These are phyloP conservation scores for Batillaria attramentaria DNA, from an alignment of 1,140 invertebrate genomes.

Conservation along the genomic window DNA sequence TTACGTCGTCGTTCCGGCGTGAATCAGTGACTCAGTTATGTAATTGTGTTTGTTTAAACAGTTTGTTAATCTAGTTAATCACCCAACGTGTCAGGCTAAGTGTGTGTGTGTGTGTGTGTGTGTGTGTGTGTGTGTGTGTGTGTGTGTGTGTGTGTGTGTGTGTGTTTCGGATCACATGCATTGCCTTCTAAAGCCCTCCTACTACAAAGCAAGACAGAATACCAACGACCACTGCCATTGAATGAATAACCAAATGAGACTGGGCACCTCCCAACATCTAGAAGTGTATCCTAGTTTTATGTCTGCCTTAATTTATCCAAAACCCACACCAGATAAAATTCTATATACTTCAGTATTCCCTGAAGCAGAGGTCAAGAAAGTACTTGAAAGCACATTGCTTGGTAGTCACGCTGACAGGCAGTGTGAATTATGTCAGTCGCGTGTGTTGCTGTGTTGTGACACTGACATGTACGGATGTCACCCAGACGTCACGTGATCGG, in stretches of 20 bases:
- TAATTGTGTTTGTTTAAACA: neutral
- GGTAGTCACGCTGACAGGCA: too few relatives aligned
- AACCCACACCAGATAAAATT: neutral
- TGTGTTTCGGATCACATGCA: neutral
- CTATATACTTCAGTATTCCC: too few relatives aligned
- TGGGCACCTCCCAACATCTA: too few relatives aligned
- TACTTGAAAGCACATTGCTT: too few relatives aligned
- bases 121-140: neutral
- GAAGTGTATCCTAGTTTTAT: neutral
- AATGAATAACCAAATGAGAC: neutral
- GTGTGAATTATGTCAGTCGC: too few relatives aligned
- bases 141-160: neutral
- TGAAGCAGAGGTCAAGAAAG: too few relatives aligned
- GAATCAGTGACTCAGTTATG: neutral
- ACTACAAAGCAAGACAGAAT: too few relatives aligned
- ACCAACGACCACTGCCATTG: neutral
- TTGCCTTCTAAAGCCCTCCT: too few relatives aligned
- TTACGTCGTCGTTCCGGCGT: neutral
- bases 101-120: constrained; percentile 17
- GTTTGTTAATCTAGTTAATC: neutral
- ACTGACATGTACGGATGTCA: too few relatives aligned
- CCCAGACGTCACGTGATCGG: too few relatives aligned
- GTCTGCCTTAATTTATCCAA: neutral
- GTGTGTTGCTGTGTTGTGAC: too few relatives aligned
- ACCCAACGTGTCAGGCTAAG: neutral